A percentile compares a stretch with the other conserved stretches of the same genome.
Conservation (phyloP, 2,888 invertebrate genomes). For the Elegia similella region DNA sequence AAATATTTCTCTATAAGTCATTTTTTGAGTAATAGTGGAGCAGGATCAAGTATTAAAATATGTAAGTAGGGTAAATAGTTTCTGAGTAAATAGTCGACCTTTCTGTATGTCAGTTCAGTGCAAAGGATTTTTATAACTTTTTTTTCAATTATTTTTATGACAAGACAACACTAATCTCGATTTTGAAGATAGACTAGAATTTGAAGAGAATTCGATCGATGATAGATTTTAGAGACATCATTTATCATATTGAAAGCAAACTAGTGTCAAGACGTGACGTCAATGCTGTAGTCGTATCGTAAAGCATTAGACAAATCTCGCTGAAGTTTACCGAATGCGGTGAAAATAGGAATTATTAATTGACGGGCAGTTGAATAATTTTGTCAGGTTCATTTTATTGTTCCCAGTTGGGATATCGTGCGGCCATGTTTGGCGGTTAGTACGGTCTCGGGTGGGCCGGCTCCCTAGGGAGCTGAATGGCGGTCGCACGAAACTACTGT, state of each 20-base stretch:
- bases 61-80: no score
- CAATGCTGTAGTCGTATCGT: background rate
- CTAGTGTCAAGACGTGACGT: background rate
- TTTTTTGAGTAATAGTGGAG: no score
- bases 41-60: no score
- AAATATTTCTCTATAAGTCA: no score
- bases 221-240: no score
- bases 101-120: no score
- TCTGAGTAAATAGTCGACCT: no score
- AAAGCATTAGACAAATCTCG: constrained; percentile 4
- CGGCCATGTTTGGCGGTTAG: constrained; percentile 55
- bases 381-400: constrained; percentile 53
- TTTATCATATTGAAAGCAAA: background rate
- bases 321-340: constrained; percentile 1
- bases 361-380: constrained; percentile 45
- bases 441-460: constrained; percentile 53
- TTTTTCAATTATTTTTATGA: no score
- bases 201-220: no score
- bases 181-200: no score
- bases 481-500: constrained; percentile 60
- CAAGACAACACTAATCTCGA: no score
- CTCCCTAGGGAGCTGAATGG: constrained; percentile 58
- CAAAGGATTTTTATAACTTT: no score
- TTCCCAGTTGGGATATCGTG: constrained; percentile 54
- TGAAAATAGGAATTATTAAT: constrained; percentile 50